These are phyloP conservation scores for Acrossocheilus fasciatus DNA, from an alignment of 2,797 vertebrate genomes.

Conservation along the genomic window DNA sequence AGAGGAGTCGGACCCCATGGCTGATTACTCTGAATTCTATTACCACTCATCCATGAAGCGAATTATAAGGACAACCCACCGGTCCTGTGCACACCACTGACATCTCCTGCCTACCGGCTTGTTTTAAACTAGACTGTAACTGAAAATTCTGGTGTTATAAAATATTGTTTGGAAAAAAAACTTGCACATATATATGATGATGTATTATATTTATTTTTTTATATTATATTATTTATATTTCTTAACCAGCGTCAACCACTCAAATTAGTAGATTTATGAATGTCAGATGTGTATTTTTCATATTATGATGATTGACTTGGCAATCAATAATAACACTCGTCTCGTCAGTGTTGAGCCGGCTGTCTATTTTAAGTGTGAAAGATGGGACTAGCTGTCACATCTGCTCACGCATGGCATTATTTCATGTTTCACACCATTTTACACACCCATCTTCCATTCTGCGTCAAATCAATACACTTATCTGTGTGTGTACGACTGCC, in stretches of 20 bases:
- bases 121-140: constrained; percentile 38
- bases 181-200: background rate
- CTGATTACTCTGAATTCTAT: constrained; percentile 74
- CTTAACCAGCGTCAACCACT: constrained; percentile 51
- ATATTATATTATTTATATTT: background rate
- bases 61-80: constrained; percentile 73
- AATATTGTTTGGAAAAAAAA: too few species aligned
- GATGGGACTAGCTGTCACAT: constrained; percentile 53
- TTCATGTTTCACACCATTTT: constrained; percentile 44
- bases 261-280: constrained; percentile 59
- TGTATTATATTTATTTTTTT: background rate
- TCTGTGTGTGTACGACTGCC: background rate
- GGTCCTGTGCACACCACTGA: constrained; percentile 41
- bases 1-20: constrained; percentile 33
- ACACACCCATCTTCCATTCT: constrained; percentile 11
- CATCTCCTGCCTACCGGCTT: constrained; percentile 33
- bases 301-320: constrained; percentile 61
- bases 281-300: constrained; percentile 59
- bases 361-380: constrained; percentile 55
- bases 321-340: constrained; percentile 63
- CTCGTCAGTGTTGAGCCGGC: constrained; percentile 50
- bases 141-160: background rate
- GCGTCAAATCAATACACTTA: constrained; percentile 17
- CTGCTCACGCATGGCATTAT: constrained; percentile 13
- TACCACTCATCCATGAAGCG: constrained; percentile 70